Evolutionary conservation across 1,140 invertebrate species (phyloP), one percentile per base, ranked within the genome.

Genomic region (Phymorhynchus buccinoides): DNA sequence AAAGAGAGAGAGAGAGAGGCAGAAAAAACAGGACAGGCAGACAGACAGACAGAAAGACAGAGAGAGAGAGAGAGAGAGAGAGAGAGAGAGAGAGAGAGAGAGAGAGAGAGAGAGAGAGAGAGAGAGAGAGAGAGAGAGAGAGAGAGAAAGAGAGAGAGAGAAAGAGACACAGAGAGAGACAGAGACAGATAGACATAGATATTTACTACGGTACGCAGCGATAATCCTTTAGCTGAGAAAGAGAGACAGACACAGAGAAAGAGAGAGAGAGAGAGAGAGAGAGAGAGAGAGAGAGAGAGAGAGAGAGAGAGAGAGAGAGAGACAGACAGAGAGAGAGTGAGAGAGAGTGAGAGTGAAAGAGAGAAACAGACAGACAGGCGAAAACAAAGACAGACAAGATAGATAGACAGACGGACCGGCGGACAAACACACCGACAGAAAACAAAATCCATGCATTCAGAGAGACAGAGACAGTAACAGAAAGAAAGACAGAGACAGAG

Each of bases 291-390:
- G 66, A 71, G 9, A 71, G 6, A 71, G 66, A n/a, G 14, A 71
- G 66, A 71, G 66, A 71, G 12, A 71, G 66, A 71, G 12, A 71
- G 66, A 71, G 66, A 71, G 12, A 14, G 66, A 71, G 12, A 71
- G 66, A 71, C 18, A 71, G 66, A 71, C 14, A 71, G 66, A 71
- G 12, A 71, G 66, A 71, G 12, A 71, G 66, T 16, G 7, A 18
- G 66, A 71, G 12, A 71, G 66, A 71, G 14, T n/a, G n/a, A n/a
- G 66, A 71, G 14, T 14, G 66, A 71, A 12, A n/a, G 66, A 71
- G 14, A n/a, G 66, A 71, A 12, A 9, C 14, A n/a, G 30, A n/a
- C n/a, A n/a, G n/a, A n/a, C n/a, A n/a, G n/a, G n/a, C n/a, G n/a
- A n/a, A n/a, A n/a, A n/a, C n/a, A n/a, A n/a, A n/a, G n/a, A n/a